Percentiles rank a stretch among this genome's conserved stretches.
Evolutionary conservation across 2,797 vertebrate species (phyloP).

Genomic region (Chrosomus eos): DNA sequence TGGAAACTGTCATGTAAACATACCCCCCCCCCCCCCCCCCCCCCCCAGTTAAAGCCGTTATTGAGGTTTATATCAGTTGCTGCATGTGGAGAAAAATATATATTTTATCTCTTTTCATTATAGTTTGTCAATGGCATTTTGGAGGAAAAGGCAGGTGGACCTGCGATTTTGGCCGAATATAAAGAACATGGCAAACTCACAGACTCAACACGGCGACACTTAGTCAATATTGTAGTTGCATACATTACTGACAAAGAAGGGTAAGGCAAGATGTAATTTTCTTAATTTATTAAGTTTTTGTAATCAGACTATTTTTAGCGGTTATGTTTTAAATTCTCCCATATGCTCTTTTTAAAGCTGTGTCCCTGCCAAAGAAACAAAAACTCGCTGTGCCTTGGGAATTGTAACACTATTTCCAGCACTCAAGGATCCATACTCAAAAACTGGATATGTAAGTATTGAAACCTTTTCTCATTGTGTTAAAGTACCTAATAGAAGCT

Average conservation of each 20-base stretch:
- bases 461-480: too few relatives aligned
- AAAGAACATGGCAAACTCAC: background rate
- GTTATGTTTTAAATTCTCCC: background rate
- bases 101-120: too few relatives aligned
- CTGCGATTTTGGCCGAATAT: slow-evolving; percentile 3
- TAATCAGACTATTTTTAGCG: background rate
- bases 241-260: background rate
- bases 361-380: slow-evolving; percentile 8
- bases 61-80: too few relatives aligned
- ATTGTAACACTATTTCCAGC: background rate
- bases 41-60: too few relatives aligned
- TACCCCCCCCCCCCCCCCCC: too few relatives aligned
- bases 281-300: background rate
- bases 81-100: too few relatives aligned
- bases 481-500: background rate
- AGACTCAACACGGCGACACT: background rate
- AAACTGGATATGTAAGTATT: background rate
- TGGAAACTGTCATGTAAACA: too few relatives aligned
- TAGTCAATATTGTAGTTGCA: slow-evolving; percentile 9
- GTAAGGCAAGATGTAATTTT: background rate
- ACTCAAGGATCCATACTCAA: slow-evolving; percentile 10
- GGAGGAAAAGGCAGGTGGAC: background rate
- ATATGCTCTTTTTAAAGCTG: background rate
- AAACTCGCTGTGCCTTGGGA: slow-evolving; percentile 1
- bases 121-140: background rate